Evolutionary conservation across 2,113 vertebrate genomes (phyloP).

Genomic region (Stigmatopora nigra): DNA sequence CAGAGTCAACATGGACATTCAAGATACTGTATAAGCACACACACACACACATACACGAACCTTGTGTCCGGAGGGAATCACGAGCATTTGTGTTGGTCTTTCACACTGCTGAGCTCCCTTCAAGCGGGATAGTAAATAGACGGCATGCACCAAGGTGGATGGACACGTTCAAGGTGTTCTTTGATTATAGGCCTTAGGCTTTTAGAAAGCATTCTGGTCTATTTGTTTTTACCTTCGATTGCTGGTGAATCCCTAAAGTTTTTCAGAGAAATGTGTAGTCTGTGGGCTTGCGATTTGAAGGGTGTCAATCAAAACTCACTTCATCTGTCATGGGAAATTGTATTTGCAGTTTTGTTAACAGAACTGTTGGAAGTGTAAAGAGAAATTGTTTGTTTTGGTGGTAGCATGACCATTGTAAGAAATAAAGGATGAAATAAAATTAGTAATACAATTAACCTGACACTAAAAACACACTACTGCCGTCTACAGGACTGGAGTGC

Average conservation of each 20-base stretch:
- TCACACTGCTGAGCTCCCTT: constrained; percentile 36
- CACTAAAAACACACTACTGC: neutral
- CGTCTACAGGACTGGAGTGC: neutral
- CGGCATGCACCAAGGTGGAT: neutral
- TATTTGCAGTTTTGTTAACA: neutral
- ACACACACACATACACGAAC: constrained; percentile 9
- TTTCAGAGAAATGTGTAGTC: neutral
- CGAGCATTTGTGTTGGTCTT: constrained; percentile 48
- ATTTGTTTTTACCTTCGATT: neutral
- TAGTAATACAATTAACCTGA: neutral
- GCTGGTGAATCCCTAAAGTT: neutral
- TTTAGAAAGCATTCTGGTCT: neutral
- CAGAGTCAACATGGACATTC: neutral
- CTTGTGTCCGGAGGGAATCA: constrained; percentile 16
- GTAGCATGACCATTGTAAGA: neutral
- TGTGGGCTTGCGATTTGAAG: neutral
- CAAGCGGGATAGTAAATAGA: constrained; percentile 1
- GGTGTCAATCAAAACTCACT: neutral
- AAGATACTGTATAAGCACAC: neutral
- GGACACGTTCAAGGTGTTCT: constrained; percentile 4
- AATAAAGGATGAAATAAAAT: too few species aligned
- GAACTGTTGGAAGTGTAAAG: neutral
- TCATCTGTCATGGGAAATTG: neutral
- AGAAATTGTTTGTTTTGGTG: neutral
- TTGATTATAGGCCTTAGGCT: neutral